Percentiles rank a stretch among this genome's conserved stretches.
phyloP scores from a whole-genome alignment of 2,888 invertebrate species.

The Salpingus planirostris region DNA sequence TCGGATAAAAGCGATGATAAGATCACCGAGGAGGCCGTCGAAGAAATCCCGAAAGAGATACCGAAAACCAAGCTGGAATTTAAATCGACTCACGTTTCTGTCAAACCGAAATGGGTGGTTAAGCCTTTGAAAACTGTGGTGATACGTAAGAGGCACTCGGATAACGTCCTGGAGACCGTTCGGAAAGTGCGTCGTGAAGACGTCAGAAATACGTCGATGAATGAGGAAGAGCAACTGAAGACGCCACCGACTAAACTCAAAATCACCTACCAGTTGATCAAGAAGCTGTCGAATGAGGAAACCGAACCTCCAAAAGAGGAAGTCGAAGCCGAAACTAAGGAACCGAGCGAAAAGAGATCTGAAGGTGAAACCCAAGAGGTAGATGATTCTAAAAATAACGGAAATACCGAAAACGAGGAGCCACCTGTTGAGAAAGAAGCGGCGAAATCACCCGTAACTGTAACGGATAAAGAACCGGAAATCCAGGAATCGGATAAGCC shows the following conservation, averaged over 20 bases:
- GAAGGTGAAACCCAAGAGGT: neutral
- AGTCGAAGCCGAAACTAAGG: constrained; percentile 2
- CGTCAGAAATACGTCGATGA: constrained; percentile 1
- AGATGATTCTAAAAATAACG: neutral
- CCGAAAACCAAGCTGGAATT: too few species aligned
- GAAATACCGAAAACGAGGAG: neutral
- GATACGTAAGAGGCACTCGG: too few species aligned
- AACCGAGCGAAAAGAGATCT: constrained; percentile 2
- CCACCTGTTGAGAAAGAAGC: neutral
- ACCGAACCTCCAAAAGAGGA: too few species aligned
- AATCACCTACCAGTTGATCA: constrained; percentile 35
- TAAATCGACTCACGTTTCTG: too few species aligned
- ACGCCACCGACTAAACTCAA: constrained; percentile 30
- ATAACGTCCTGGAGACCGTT: too few species aligned
- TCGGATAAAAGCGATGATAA: neutral
- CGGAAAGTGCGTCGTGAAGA: too few species aligned
- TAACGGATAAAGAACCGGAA: constrained; percentile 1
- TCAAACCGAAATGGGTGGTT: too few species aligned
- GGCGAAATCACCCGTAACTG: neutral
- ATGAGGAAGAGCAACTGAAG: constrained; percentile 16
- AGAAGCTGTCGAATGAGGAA: constrained; percentile 24
- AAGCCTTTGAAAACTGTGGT: too few species aligned
- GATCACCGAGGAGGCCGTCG: neutral
- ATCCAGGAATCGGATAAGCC: too few species aligned
- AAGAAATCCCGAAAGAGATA: neutral